Conservation (phyloP, 2,888 invertebrate species). For the Sesamia inferens region DNA sequence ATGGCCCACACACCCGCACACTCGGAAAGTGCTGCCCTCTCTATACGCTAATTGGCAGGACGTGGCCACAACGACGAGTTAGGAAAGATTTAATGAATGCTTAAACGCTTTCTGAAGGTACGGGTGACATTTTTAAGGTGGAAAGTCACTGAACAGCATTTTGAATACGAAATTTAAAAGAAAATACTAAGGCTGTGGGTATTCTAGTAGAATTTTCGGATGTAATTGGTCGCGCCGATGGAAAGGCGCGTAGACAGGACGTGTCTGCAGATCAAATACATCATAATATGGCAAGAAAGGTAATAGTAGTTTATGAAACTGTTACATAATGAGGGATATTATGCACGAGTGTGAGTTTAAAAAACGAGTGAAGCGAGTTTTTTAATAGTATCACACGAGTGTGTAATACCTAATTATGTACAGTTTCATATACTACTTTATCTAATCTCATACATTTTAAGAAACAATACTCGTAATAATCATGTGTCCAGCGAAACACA, state of each 20-base stretch:
- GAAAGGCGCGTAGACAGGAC: constrained; percentile 20
- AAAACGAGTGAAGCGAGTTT: no score
- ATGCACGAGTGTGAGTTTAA: no score
- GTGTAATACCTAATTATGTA: no score
- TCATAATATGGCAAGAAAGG: no score
- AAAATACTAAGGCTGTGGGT: constrained; percentile 14
- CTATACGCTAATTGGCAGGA: constrained; percentile 44
- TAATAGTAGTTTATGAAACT: no score
- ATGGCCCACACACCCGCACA: constrained; percentile 7
- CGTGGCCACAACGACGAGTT: constrained; percentile 25
- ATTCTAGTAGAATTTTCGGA: constrained; percentile 25
- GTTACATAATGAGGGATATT: no score
- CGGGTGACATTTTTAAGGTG: neutral
- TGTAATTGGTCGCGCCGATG: constrained; percentile 38
- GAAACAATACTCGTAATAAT: no score
- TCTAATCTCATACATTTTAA: no score
- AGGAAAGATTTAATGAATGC: constrained; percentile 40
- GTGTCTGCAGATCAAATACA: constrained; percentile 16
- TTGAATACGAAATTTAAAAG: constrained; percentile 9
- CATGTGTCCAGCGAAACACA: no score
- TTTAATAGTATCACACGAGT: no score
- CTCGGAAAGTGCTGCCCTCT: constrained; percentile 39
- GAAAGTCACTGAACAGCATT: constrained; percentile 2
- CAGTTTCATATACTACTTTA: no score
- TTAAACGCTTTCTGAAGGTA: constrained; percentile 15